These are phyloP conservation scores for Globodera rostochiensis DNA, from an alignment of 1,140 invertebrate species.

Conservation along the genomic window DNA sequence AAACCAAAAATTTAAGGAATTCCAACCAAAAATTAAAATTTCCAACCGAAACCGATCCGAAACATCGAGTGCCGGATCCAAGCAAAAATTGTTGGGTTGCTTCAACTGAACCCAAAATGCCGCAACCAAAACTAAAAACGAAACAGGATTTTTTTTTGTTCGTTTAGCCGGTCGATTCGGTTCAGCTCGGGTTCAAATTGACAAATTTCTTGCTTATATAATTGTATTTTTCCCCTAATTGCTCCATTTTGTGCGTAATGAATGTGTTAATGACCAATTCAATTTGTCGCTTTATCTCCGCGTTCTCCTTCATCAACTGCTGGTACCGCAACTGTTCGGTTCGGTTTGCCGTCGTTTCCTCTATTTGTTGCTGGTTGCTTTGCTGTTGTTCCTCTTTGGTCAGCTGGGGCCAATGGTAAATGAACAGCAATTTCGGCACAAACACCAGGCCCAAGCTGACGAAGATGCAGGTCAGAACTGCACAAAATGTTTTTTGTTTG, in stretches of 20 bases:
- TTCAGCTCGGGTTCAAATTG: too few relatives aligned
- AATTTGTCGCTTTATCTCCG: slow-evolving; percentile 90
- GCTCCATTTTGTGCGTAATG: too few relatives aligned
- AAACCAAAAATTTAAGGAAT: too few relatives aligned
- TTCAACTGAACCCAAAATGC: too few relatives aligned
- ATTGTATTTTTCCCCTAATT: too few relatives aligned
- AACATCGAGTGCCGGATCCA: too few relatives aligned
- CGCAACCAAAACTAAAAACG: too few relatives aligned
- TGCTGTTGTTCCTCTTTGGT: slow-evolving; percentile 67
- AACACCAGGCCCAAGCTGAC: slow-evolving; percentile 73
- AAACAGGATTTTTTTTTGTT: background rate
- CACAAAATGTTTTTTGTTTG: background rate
- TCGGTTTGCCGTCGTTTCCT: slow-evolving; percentile 35
- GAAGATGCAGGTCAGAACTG: slow-evolving; percentile 57
- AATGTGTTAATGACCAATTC: slow-evolving; percentile 74
- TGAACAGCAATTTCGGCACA: slow-evolving; percentile 59
- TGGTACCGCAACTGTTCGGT: slow-evolving; percentile 87
- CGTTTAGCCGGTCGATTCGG: too few relatives aligned
- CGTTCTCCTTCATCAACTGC: slow-evolving; percentile 90
- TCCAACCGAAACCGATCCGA: too few relatives aligned
- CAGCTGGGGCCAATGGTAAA: slow-evolving; percentile 52
- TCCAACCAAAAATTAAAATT: too few relatives aligned
- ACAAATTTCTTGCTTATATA: too few relatives aligned
- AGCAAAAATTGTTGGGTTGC: too few relatives aligned
- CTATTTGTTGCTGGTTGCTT: slow-evolving; percentile 73